phyloP scores from a whole-genome alignment of 2,797 vertebrate genomes.

The Tympanoctomys barrerae region DNA sequence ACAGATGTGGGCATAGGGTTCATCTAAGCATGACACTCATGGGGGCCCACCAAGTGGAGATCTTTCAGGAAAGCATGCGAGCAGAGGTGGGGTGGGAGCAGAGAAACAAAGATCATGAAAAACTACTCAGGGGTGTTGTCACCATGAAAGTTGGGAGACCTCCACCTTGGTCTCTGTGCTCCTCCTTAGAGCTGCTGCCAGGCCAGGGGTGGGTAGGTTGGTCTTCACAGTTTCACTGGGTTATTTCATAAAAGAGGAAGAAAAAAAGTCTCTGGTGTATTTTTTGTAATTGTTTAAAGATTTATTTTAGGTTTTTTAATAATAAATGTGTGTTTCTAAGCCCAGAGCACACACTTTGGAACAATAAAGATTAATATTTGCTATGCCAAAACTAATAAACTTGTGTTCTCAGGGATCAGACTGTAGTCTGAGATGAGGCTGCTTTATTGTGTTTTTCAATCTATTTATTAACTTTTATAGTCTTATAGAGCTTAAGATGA shows the following conservation, averaged over 20 bases:
- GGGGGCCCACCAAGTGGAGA: not conserved
- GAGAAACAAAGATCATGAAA: not conserved
- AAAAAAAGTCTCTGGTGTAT: not conserved
- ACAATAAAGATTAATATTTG: constrained; percentile 45
- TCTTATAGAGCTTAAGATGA: not conserved
- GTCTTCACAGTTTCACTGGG: not conserved
- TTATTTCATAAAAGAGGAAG: not conserved
- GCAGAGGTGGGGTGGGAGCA: not conserved
- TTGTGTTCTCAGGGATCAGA: not conserved
- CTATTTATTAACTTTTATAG: constrained; percentile 39
- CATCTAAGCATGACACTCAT: not conserved
- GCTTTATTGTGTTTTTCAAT: constrained; percentile 35
- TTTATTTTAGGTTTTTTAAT: not conserved
- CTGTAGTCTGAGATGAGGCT: not conserved
- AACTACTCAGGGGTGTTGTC: not conserved
- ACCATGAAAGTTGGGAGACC: not conserved
- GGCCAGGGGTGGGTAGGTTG: not conserved
- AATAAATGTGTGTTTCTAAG: not conserved
- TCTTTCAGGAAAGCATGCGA: not conserved
- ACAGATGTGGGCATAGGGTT: not conserved
- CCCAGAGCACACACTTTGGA: not conserved
- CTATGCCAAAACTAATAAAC: constrained; percentile 31
- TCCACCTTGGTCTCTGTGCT: not conserved
- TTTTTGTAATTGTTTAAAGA: not conserved
- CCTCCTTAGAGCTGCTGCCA: not conserved